Base-by-base conservation (phyloP, 2,113 vertebrate genomes). In the Herpailurus yagouaroundi region DNA sequence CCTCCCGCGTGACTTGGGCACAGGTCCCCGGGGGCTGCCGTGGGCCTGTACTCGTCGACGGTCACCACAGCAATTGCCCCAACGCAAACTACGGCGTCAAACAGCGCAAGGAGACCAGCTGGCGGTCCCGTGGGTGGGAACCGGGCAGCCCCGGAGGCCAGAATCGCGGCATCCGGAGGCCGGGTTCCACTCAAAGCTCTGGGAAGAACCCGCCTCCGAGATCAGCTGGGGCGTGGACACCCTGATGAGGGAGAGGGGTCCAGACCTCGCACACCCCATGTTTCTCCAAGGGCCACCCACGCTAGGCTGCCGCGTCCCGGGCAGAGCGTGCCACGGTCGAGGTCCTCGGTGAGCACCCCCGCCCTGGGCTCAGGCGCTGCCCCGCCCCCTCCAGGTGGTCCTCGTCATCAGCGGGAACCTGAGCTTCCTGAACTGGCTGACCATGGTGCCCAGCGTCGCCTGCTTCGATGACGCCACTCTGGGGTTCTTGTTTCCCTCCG, bases 371-470 rank as follows among this genome's bases (percentile, higher is more conserved):
- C 73, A 76, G 41, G 41, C 6, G 7, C 73, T 16, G 41, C 73
- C 25, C 73, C 0, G 4, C 45, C 27, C 27, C 74, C 41, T 48
- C 6, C 73, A 99, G 99, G 99, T 99, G 33, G 97, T 98, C 41
- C 99, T 99, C 85, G 99, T 99, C 68, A 0, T 99, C 4, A 99
- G 99, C 0, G 99, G 99, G 50, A 99, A 99, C 98, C 99, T 99
- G 97, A 99, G 99, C 96, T 99, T 99, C 98, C 99, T 99, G 7
- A 99, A 99, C 99, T 99, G 99, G 99, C 98, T 99, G 60, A 99
- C 99, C 98, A 99, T 99, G 0, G 99, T 99, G 97, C 99, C 99
- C 95, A 99, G 99, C 98, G 87, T 99, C 0, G 99, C 99, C 77
- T 99, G 99, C 98, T 99, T 99, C 0, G 99, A 99, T 0, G 99